Evolutionary conservation across 1,140 invertebrate genomes (phyloP), one percentile per base, ranked within the genome.

Genomic region (Drosophila pachea): DNA sequence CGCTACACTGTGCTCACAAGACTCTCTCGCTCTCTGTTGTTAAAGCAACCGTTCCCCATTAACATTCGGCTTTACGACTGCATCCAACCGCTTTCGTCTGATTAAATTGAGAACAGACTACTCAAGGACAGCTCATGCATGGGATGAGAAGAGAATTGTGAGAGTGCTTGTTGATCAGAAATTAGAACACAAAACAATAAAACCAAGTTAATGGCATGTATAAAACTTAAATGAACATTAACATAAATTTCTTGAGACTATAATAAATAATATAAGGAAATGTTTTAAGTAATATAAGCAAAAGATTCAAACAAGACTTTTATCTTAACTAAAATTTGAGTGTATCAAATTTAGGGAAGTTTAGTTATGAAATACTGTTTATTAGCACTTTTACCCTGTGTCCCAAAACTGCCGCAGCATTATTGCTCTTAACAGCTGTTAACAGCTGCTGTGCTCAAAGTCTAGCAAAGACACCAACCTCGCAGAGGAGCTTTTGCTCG

Each of bases 391-490:
- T 2, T 22, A 22, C 22, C 22, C 22, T 22, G n/a, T 43, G 61
- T 69, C 67, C 67, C 67, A 67, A 67, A 5, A 62, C 48, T 49
- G 32, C 47, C 22, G 22, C 0, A 40, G 7, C 5, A 5, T 11
- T n/a, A 31, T 11, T 16, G 33, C 0, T 7, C 36, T 11, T 11
- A 9, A 35, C n/a, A 4, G 4, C n/a, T 45, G 53, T 48, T 52
- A 45, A 31, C 4, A 1, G 0, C 29, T 2, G 12, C 14, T 9
- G n/a, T n/a, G 0, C 2, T 7, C 12, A 2, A 6, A 6, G 11
- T 7, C 4, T 31, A 70, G 68, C 33, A 0, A 40, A n/a, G 54
- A 70, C 68, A 60, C 14, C 0, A 66, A 66, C 68, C 68, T 0
- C 12, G 1, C 0, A 2, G 0, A 31, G 54, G 60, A 70, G 68